Conservation (phyloP, 2,888 invertebrate species). For the Metellina segmentata region DNA sequence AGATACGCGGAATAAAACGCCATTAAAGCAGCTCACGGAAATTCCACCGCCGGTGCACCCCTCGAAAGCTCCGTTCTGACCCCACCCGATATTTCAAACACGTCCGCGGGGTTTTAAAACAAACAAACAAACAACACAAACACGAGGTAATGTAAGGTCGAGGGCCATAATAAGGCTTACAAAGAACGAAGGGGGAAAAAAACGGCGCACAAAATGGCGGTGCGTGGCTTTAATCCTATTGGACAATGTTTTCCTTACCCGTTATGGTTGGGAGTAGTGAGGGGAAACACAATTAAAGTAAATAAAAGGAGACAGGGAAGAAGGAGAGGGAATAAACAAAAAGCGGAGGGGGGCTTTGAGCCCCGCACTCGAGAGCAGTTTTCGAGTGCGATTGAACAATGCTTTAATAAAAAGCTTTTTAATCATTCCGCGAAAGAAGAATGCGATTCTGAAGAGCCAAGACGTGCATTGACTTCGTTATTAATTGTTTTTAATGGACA, state of each 20-base stretch:
- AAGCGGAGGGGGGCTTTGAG: conserved; percentile 13
- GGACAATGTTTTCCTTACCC: conserved; percentile 46
- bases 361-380: not conserved
- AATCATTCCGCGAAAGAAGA: not conserved
- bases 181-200: conserved; percentile 16
- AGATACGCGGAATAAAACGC: not conserved
- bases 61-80: not conserved
- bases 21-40: conserved; percentile 7
- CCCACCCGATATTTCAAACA: conserved; percentile 56
- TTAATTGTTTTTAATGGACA: not conserved
- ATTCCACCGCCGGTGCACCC: not conserved
- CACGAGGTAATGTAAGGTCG: conserved; percentile 5
- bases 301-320: conserved; percentile 34
- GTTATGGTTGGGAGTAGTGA: conserved; percentile 12
- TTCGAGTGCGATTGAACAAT: conserved; percentile 33
- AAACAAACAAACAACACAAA: conserved; percentile 40
- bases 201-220: conserved; percentile 2
- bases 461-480: not conserved
- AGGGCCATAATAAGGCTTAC: conserved; percentile 31
- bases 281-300: conserved; percentile 63
- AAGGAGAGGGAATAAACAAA: conserved; percentile 29
- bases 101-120: conserved; percentile 46
- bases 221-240: conserved; percentile 63
- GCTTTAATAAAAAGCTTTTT: conserved; percentile 39
- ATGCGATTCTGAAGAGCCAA: not conserved